phyloP scores from a whole-genome alignment of 2,797 vertebrate genomes.

The Falco biarmicus region DNA sequence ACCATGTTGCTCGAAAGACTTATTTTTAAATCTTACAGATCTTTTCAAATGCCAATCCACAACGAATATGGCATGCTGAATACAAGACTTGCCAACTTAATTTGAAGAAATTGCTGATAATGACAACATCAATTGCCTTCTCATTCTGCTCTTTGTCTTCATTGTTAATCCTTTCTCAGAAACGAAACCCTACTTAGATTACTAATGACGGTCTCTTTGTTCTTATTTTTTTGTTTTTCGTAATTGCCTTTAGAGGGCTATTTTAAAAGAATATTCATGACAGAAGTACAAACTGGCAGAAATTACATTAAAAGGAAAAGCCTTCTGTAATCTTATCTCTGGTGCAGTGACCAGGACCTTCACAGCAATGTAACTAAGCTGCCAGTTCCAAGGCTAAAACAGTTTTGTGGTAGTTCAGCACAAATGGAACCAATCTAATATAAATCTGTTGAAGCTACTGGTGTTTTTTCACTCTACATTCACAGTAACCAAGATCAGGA shows the following conservation, averaged over 20 bases:
- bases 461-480: neutral
- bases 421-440: constrained; percentile 14
- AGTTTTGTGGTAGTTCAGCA: constrained; percentile 3
- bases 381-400: neutral
- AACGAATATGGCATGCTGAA: constrained; percentile 9
- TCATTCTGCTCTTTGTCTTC: constrained; percentile 65
- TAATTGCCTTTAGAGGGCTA: constrained; percentile 41
- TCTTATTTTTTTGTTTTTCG: constrained; percentile 62
- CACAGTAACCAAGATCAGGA: neutral
- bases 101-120: constrained; percentile 69
- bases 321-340: constrained; percentile 19
- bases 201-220: constrained; percentile 62
- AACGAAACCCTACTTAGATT: constrained; percentile 61
- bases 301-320: constrained; percentile 33
- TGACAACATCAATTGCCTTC: constrained; percentile 60
- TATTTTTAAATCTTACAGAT: constrained; percentile 40
- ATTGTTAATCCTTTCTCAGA: constrained; percentile 63
- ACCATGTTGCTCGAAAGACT: neutral
- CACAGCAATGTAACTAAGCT: neutral
- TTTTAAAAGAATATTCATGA: constrained; percentile 58
- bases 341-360: constrained; percentile 7
- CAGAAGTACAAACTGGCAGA: constrained; percentile 47
- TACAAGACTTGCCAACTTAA: constrained; percentile 49
- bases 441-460: neutral
- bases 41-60: constrained; percentile 40